Evolutionary conservation across 2,113 vertebrate genomes (phyloP).

Genomic region (Felis catus): F.catus_Fca126_mat1.0 CM031418.1:74602501-74603000

Average conservation of each 20-base stretch:
- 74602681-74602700: slow-evolving; percentile 81
- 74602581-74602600: slow-evolving; percentile 80
- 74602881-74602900: slow-evolving; percentile 84
- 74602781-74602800: slow-evolving; percentile 83
- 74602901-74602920: slow-evolving; percentile 73
- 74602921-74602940: slow-evolving; percentile 61
- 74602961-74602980: neutral
- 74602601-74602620: slow-evolving; percentile 78
- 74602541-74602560: slow-evolving; percentile 81
- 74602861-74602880: slow-evolving; percentile 83
- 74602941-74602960: slow-evolving; percentile 3
- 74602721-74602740: slow-evolving; percentile 79
- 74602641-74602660: slow-evolving; percentile 84
- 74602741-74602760: slow-evolving; percentile 79
- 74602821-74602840: slow-evolving; percentile 82
- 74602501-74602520: slow-evolving; percentile 51
- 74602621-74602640: slow-evolving; percentile 81
- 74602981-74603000: neutral
- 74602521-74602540: slow-evolving; percentile 75
- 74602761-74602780: slow-evolving; percentile 81
- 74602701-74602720: slow-evolving; percentile 78
- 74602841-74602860: slow-evolving; percentile 82
- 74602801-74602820: slow-evolving; percentile 80
- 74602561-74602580: slow-evolving; percentile 78
- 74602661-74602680: slow-evolving; percentile 82